These are phyloP conservation scores for Antitype chi DNA, from an alignment of 2,888 invertebrate genomes.

Conservation along the genomic window DNA sequence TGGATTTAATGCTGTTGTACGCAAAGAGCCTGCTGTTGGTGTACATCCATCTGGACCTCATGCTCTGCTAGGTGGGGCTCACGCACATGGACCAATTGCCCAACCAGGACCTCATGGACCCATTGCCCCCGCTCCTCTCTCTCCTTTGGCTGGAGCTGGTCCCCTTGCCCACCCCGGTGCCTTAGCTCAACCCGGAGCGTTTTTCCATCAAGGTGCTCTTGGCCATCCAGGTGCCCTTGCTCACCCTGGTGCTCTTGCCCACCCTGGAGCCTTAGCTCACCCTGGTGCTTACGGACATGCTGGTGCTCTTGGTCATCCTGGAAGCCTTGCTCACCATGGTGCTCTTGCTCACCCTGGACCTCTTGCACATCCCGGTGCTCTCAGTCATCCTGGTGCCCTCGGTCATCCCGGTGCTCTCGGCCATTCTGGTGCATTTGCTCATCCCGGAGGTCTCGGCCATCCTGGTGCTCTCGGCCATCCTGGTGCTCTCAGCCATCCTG, in stretches of 20 bases:
- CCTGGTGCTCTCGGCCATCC: slow-evolving; percentile 12
- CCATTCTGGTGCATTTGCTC: slow-evolving; percentile 19
- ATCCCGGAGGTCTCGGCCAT: slow-evolving; percentile 13
- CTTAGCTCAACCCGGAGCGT: slow-evolving; percentile 13
- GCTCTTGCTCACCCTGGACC: slow-evolving; percentile 27
- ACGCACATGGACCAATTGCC: slow-evolving; percentile 65
- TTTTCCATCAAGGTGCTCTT: slow-evolving; percentile 47
- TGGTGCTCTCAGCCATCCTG: slow-evolving; percentile 11
- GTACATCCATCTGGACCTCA: slow-evolving; percentile 61
- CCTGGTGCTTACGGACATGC: slow-evolving; percentile 29
- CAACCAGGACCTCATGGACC: slow-evolving; percentile 60
- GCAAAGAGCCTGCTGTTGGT: slow-evolving; percentile 78
- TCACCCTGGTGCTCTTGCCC: slow-evolving; percentile 40
- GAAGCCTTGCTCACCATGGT: slow-evolving; percentile 8
- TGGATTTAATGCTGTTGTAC: slow-evolving; percentile 81
- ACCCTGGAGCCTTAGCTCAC: slow-evolving; percentile 42
- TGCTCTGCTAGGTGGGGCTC: slow-evolving; percentile 39
- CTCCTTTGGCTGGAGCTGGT: slow-evolving; percentile 40
- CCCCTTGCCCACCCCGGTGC: slow-evolving; percentile 36
- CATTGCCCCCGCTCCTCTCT: slow-evolving; percentile 46
- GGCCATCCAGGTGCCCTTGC: slow-evolving; percentile 58
- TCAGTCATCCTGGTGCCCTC: slow-evolving; percentile 22
- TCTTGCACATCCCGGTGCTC: slow-evolving; percentile 9
- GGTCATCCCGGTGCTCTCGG: slow-evolving; percentile 3
- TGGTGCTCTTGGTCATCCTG: slow-evolving; percentile 26